Evolutionary conservation across 1,140 invertebrate genomes (phyloP).

Genomic region (Palaemon carinicauda): DNA sequence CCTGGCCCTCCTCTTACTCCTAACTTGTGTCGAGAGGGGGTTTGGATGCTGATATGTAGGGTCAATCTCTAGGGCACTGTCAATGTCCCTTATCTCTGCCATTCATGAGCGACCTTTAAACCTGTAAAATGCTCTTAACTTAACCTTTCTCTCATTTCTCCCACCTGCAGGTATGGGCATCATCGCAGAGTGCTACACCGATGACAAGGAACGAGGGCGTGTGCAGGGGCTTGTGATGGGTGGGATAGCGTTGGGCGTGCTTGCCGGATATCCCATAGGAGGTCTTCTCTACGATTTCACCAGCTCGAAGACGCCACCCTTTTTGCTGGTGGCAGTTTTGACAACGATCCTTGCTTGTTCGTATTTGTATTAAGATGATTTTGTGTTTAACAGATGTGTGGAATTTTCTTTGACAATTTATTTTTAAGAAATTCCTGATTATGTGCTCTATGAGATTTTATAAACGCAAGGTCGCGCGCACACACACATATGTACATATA

Average conservation of each 20-base stretch:
- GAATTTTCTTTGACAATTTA: too few species aligned
- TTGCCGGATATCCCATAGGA: constrained; percentile 82
- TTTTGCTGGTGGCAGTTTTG: constrained; percentile 73
- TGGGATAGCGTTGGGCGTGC: constrained; percentile 80
- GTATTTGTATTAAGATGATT: not conserved
- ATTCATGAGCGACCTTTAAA: too few species aligned
- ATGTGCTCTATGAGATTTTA: too few species aligned
- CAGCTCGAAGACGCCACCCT: constrained; percentile 76
- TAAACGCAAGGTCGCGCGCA: too few species aligned
- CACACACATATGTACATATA: too few species aligned
- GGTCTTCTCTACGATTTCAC: constrained; percentile 78
- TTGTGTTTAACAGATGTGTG: not conserved
- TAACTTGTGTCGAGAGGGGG: too few species aligned
- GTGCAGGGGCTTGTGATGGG: constrained; percentile 81
- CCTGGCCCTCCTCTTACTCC: too few species aligned
- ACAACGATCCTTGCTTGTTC: constrained; percentile 68
- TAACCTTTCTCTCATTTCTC: not conserved
- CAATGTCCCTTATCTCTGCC: too few species aligned
- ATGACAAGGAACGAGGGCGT: constrained; percentile 72
- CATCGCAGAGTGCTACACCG: constrained; percentile 69
- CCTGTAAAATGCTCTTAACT: too few species aligned
- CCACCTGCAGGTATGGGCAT: constrained; percentile 66
- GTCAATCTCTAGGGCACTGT: too few species aligned
- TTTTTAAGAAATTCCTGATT: too few species aligned
- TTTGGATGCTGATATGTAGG: too few species aligned